Conservation (phyloP, 2,888 invertebrate species). For the Eubasilissa splendida region DNA sequence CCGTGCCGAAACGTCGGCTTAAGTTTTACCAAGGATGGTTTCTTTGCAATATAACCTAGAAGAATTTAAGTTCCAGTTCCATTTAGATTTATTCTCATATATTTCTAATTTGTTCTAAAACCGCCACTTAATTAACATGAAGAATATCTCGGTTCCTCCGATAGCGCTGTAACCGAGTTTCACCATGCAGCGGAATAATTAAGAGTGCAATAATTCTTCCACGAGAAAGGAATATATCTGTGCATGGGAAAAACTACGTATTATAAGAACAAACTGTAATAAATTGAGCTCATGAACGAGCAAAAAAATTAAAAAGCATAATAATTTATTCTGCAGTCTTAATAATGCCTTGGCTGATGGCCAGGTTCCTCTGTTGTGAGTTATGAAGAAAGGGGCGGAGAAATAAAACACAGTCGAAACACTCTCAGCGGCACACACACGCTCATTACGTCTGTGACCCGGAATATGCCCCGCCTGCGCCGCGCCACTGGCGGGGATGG, state of each 20-base stretch:
- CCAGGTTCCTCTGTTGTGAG: conserved; percentile 24
- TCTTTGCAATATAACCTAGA: no score
- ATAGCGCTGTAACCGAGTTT: no score
- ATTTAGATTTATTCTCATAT: no score
- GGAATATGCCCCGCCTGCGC: not conserved
- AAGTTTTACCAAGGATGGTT: no score
- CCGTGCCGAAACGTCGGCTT: no score
- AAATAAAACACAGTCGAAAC: conserved; percentile 37
- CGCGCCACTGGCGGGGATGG: not conserved
- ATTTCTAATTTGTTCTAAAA: no score
- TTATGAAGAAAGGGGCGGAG: conserved; percentile 16
- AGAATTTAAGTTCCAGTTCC: no score
- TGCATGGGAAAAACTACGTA: conserved; percentile 11
- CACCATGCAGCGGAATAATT: no score
- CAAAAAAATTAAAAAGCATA: conserved; percentile 31
- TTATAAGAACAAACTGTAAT: conserved; percentile 18
- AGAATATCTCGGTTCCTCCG: no score
- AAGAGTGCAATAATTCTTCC: not conserved
- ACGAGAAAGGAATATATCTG: conserved; percentile 19
- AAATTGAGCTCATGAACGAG: conserved; percentile 45
- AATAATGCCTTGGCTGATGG: conserved; percentile 45
- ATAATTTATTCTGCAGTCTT: conserved; percentile 45
- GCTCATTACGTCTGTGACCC: conserved; percentile 27
- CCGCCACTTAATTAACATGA: no score
- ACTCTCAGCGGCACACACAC: conserved; percentile 30